These are phyloP conservation scores for Elaphurus davidianus DNA, from an alignment of 2,113 vertebrate genomes.

Conservation along the genomic window DNA sequence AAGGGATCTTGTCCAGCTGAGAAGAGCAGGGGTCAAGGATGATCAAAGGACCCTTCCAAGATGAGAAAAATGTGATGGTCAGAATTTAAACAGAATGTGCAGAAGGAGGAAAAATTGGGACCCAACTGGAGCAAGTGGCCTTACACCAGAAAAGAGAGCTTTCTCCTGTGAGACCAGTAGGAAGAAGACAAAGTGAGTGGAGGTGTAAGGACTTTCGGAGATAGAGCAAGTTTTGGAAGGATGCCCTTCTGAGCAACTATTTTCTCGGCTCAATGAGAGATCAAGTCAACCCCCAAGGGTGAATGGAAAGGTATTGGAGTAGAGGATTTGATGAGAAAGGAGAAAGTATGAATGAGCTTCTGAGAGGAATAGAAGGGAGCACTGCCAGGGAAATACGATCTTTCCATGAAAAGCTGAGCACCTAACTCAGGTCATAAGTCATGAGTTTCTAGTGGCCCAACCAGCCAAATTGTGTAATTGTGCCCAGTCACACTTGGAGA, in stretches of 20 bases:
- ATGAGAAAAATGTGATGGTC: background rate
- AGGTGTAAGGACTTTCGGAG: background rate
- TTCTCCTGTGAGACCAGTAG: background rate
- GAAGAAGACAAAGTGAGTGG: background rate
- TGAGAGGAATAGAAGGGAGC: background rate
- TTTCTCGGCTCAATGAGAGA: background rate
- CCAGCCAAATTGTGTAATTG: background rate
- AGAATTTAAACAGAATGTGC: background rate
- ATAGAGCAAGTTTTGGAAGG: background rate
- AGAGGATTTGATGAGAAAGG: background rate
- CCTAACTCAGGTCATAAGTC: background rate
- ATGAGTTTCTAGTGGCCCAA: background rate
- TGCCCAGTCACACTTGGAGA: background rate
- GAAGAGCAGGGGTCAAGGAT: background rate
- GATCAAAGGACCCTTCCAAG: background rate
- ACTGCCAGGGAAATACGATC: background rate
- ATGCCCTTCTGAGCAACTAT: background rate
- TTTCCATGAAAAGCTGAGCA: background rate
- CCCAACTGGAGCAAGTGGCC: background rate
- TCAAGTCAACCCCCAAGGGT: background rate
- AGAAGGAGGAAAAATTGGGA: background rate
- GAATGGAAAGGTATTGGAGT: background rate
- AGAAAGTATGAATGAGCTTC: background rate
- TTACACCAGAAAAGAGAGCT: background rate
- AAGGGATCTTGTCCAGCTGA: background rate